Conservation (phyloP, 2,113 vertebrate genomes). For the Cheirogaleus medius region DNA sequence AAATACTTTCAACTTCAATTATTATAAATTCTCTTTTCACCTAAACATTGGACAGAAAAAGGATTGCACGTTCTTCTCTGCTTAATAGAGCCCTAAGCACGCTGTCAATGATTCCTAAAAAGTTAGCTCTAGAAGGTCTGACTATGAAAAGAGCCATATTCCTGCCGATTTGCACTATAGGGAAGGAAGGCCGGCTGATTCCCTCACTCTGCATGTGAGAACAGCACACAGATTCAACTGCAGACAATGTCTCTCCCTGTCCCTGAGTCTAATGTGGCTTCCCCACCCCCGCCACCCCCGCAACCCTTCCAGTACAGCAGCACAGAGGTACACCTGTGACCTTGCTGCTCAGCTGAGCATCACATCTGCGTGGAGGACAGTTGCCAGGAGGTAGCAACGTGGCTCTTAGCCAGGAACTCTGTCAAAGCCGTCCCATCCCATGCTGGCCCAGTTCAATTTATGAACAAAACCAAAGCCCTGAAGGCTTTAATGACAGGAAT, state of each 20-base stretch:
- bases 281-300: background rate
- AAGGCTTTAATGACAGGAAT: slow-evolving; percentile 52
- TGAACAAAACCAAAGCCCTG: slow-evolving; percentile 31
- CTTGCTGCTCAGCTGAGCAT: background rate
- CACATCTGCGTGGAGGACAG: slow-evolving; percentile 39
- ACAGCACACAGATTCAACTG: background rate
- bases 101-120: background rate
- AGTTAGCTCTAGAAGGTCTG: background rate
- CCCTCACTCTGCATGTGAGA: background rate
- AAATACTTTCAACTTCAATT: background rate
- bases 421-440: background rate
- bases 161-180: background rate
- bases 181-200: background rate
- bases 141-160: background rate
- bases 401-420: slow-evolving; percentile 3
- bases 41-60: background rate
- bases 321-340: background rate
- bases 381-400: background rate
- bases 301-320: background rate
- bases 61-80: background rate
- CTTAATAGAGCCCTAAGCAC: background rate
- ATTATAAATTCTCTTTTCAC: background rate
- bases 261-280: background rate
- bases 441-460: slow-evolving; percentile 29
- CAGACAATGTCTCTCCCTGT: background rate